Conservation (phyloP, 2,888 invertebrate species). For the Catocala sponsa region DNA sequence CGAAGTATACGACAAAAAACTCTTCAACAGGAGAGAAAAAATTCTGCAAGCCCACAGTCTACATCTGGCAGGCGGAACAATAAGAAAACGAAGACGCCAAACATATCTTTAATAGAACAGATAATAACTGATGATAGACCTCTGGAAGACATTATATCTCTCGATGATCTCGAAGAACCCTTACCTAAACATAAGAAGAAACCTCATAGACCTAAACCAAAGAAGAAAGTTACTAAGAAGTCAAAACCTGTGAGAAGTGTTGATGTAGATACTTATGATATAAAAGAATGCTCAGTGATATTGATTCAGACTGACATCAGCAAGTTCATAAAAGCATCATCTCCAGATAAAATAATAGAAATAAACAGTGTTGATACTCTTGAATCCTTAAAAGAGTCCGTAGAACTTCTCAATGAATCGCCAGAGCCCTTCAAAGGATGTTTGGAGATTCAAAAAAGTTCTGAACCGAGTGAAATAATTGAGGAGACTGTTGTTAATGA, state of each 20-base stretch:
- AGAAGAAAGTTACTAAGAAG: constrained; percentile 45
- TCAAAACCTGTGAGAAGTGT: constrained; percentile 39
- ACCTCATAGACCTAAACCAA: constrained; percentile 48
- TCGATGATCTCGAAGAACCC: constrained; percentile 72
- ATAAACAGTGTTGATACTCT: neutral
- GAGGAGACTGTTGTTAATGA: constrained; percentile 62
- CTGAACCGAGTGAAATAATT: constrained; percentile 27
- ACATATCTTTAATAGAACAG: constrained; percentile 80
- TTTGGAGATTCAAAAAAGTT: neutral
- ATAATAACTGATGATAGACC: constrained; percentile 80
- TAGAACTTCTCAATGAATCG: neutral
- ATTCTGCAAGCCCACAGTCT: constrained; percentile 61
- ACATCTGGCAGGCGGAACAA: constrained; percentile 53
- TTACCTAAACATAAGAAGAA: constrained; percentile 57
- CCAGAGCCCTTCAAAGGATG: neutral
- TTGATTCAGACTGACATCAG: constrained; percentile 65
- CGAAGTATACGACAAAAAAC: constrained; percentile 57
- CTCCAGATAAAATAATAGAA: constrained; percentile 14
- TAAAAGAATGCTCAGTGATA: constrained; percentile 73
- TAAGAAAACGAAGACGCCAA: constrained; percentile 69
- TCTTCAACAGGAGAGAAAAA: constrained; percentile 52
- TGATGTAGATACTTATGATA: constrained; percentile 35
- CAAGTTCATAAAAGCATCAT: constrained; percentile 50
- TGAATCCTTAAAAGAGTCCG: constrained; percentile 7
- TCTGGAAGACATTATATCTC: constrained; percentile 78